phyloP scores from a whole-genome alignment of 2,113 vertebrate genomes.

The Rousettus leschenaultii region DNA sequence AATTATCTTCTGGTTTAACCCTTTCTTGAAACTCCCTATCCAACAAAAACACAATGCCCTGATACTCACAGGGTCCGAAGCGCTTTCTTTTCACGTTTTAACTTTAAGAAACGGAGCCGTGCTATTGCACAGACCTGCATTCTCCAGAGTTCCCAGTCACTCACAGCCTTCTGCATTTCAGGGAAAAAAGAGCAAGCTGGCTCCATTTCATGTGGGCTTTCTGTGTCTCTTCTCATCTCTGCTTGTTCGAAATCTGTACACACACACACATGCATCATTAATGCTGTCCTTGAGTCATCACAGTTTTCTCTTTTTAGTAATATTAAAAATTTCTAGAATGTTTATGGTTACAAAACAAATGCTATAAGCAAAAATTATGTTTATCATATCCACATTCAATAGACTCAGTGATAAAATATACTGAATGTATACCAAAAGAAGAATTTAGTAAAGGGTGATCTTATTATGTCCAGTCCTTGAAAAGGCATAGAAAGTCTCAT shows the following conservation, averaged over 20 bases:
- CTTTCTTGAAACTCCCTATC: background rate
- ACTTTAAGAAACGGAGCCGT: slow-evolving; percentile 89
- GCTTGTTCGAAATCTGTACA: slow-evolving; percentile 81
- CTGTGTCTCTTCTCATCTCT: slow-evolving; percentile 74
- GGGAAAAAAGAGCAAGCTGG: slow-evolving; percentile 71
- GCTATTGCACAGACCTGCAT: slow-evolving; percentile 89
- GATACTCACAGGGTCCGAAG: slow-evolving; percentile 76
- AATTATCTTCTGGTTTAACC: background rate
- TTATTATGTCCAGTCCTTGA: background rate
- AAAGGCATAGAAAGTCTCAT: background rate
- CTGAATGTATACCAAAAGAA: background rate
- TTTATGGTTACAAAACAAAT: background rate
- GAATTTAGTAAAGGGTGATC: background rate
- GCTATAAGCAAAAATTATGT: background rate
- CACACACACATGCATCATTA: background rate
- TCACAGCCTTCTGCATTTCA: slow-evolving; percentile 45
- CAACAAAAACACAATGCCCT: background rate
- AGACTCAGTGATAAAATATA: background rate
- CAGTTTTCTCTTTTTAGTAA: background rate
- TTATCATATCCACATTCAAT: background rate
- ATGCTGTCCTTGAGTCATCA: background rate
- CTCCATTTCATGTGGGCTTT: slow-evolving; percentile 78
- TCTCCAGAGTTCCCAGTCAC: slow-evolving; percentile 86
- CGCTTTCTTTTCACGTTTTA: slow-evolving; percentile 85
- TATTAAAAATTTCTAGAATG: background rate